phyloP scores from a whole-genome alignment of 2,113 vertebrate genomes.

The Promerops cafer region DNA sequence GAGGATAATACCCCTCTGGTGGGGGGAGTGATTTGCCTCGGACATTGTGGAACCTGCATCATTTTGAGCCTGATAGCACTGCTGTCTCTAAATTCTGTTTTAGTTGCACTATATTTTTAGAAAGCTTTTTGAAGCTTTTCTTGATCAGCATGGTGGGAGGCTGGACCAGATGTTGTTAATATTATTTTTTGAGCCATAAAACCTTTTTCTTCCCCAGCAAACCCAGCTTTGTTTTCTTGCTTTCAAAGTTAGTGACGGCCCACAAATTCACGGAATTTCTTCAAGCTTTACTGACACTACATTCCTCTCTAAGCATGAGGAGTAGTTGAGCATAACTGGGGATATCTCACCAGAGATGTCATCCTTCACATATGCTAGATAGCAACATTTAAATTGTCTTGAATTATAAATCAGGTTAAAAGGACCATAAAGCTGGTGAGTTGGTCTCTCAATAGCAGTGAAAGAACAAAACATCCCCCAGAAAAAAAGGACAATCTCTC shows the following conservation, averaged over 20 bases:
- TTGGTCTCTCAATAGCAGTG: not conserved
- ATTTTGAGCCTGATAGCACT: not conserved
- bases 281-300: not conserved
- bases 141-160: not conserved
- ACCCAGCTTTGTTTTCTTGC: not conserved
- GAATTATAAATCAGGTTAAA: not conserved
- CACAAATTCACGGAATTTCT: not conserved
- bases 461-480: not conserved
- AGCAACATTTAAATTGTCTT: not conserved
- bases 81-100: not conserved
- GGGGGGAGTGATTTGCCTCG: not conserved
- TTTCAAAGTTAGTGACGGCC: not conserved
- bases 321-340: not conserved
- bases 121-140: slow-evolving; percentile 17
- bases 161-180: slow-evolving; percentile 34
- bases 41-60: not conserved
- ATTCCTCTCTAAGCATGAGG: not conserved
- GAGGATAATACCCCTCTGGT: not conserved
- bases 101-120: not conserved
- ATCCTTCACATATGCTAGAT: not conserved
- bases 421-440: not conserved
- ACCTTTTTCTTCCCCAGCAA: not conserved
- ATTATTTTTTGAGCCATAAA: not conserved
- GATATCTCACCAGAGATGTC: not conserved
- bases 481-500: not conserved